phyloP scores from a whole-genome alignment of 2,113 vertebrate species.

The Gila orcuttii region DNA sequence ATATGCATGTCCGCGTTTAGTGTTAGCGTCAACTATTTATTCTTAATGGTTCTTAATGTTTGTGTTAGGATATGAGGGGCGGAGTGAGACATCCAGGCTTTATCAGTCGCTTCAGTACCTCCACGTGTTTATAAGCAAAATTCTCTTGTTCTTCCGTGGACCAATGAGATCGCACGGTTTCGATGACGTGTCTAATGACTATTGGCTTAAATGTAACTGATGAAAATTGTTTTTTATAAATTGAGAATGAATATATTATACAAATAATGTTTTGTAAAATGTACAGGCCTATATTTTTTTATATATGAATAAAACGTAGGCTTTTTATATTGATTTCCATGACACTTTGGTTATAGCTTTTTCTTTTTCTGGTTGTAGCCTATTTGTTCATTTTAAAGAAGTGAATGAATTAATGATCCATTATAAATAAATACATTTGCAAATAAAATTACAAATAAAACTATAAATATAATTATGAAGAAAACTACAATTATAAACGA shows the following conservation, averaged over 20 bases:
- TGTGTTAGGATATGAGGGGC: neutral
- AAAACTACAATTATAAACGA: neutral
- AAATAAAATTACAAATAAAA: neutral
- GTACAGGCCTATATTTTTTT: no score
- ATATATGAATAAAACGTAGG: no score
- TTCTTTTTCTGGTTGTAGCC: neutral
- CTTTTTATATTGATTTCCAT: neutral
- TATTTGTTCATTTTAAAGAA: neutral
- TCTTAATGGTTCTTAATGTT: neutral
- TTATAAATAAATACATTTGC: no score
- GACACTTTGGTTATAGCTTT: neutral
- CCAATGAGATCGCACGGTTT: conserved; percentile 17
- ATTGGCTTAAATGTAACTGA: neutral
- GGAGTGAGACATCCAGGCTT: neutral
- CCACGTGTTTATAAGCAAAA: conserved; percentile 48
- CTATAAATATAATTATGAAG: neutral
- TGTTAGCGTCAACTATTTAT: neutral
- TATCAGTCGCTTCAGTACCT: conserved; percentile 21
- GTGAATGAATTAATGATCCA: neutral
- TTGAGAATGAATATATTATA: no score
- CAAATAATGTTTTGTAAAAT: no score
- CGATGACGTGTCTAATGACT: neutral
- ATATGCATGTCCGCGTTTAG: neutral
- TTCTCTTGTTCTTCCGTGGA: conserved; percentile 4
- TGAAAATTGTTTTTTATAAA: neutral